Percentiles rank a stretch among this genome's conserved stretches.
Evolutionary conservation across 2,113 vertebrate genomes (phyloP).

Genomic region (Phalacrocorax pelagicus): DNA sequence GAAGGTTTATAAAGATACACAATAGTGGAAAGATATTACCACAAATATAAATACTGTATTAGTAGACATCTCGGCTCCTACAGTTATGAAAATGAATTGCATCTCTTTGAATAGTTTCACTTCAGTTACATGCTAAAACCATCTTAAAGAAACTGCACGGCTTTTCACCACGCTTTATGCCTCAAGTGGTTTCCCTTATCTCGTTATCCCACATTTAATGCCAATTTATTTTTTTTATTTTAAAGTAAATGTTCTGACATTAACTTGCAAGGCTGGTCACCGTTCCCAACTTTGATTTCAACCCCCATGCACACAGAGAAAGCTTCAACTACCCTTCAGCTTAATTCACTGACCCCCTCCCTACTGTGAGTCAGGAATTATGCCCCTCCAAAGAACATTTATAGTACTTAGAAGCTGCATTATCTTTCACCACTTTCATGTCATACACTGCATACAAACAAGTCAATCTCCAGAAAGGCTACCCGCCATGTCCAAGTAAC

Average conservation of each 20-base stretch:
- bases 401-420: neutral
- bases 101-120: neutral
- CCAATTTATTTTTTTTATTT: neutral
- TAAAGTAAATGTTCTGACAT: neutral
- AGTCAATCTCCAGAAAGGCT: neutral
- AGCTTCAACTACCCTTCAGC: neutral
- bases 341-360: neutral
- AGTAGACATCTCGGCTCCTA: slow-evolving; percentile 30
- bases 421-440: neutral
- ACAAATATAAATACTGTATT: slow-evolving; percentile 42
- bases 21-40: neutral
- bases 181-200: slow-evolving; percentile 11
- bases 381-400: neutral
- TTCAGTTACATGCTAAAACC: slow-evolving; percentile 9
- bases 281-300: neutral
- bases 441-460: neutral
- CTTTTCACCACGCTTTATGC: slow-evolving; percentile 1
- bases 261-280: neutral
- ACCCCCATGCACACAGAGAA: neutral
- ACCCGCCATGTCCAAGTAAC: neutral
- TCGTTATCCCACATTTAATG: neutral
- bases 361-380: neutral
- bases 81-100: slow-evolving; percentile 34
- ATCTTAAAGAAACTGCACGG: neutral
- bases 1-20: slow-evolving; percentile 31